Conservation (phyloP, 2,888 invertebrate genomes). For the Drosophila koepferae region DNA sequence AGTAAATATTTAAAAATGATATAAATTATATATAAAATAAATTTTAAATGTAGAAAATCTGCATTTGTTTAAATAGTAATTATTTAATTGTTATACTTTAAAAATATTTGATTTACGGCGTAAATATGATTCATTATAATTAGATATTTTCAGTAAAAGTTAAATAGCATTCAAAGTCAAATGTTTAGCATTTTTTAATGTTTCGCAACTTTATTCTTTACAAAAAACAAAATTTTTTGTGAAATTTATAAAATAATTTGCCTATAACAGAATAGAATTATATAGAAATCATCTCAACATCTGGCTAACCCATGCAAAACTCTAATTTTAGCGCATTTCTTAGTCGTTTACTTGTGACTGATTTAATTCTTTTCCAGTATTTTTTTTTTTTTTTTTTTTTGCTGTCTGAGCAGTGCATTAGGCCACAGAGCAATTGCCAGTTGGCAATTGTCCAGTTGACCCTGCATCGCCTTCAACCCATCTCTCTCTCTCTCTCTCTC, state of each 20-base stretch:
- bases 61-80: not conserved
- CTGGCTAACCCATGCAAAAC: not conserved
- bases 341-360: not conserved
- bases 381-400: not conserved
- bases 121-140: too few relatives aligned
- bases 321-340: conserved; percentile 16
- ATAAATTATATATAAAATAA: not conserved
- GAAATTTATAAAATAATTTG: too few relatives aligned
- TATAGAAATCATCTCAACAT: not conserved
- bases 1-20: not conserved
- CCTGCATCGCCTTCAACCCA: not conserved
- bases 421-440: conserved; percentile 48
- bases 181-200: too few relatives aligned
- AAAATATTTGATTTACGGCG: too few relatives aligned
- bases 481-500: not conserved
- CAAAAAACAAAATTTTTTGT: too few relatives aligned
- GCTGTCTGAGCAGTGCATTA: conserved; percentile 48
- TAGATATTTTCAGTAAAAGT: too few relatives aligned
- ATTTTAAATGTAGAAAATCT: not conserved
- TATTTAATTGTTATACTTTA: too few relatives aligned
- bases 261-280: not conserved
- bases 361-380: not conserved
- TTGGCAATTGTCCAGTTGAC: conserved; percentile 26
- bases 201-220: too few relatives aligned
- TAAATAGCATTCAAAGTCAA: too few relatives aligned